Base-by-base conservation (phyloP, 2,797 vertebrate species). In the Microchirus variegatus region DNA sequence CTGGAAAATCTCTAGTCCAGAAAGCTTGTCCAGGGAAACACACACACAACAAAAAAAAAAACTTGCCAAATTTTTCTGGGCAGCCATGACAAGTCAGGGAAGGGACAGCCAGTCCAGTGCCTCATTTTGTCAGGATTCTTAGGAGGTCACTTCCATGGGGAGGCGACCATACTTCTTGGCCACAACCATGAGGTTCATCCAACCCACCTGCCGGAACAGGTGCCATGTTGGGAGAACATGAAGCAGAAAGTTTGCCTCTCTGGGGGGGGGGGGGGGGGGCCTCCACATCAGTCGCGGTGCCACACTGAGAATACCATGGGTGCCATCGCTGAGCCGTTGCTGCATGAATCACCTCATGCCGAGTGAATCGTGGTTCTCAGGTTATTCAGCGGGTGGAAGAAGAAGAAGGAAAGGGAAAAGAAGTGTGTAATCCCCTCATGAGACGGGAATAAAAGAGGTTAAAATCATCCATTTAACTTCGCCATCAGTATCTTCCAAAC, bases 161-260 rank as follows among this genome's bases (percentile, higher is more conserved):
- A 61, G 46, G 53, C 59, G 55, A 56, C 36, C 50, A 62, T 22
- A 75, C 83, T 76, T 74, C 48, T 72, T 57, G 56, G 65, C 63
- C 31, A 38, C 37, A 43, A n/a, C 17, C 61, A 19, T 45, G 37
- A 36, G 49, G 47, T 50, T 71, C 42, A 37, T 57, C 17, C 56
- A 65, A 17, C 55, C 68, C 57, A 64, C 37, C 67, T 71, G 63
- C 75, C 63, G 72, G 52, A 64, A 77, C 19, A 44, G 58, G 57
- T 54, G 67, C 71, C 53, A 67, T 43, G 52, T 55, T 81, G 63
- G 45, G 55, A 47, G 52, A 68, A 59, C 59, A 61, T 52, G 48
- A 60, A 64, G 71, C 48, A 54, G 40, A 3, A 44, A 47, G 62
- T 69, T 63, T n/a, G 1, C 58, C 62, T 55, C 51, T 47, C 63